Evolutionary conservation across 2,797 vertebrate species (phyloP).

Genomic region (Acanthornis magna): DNA sequence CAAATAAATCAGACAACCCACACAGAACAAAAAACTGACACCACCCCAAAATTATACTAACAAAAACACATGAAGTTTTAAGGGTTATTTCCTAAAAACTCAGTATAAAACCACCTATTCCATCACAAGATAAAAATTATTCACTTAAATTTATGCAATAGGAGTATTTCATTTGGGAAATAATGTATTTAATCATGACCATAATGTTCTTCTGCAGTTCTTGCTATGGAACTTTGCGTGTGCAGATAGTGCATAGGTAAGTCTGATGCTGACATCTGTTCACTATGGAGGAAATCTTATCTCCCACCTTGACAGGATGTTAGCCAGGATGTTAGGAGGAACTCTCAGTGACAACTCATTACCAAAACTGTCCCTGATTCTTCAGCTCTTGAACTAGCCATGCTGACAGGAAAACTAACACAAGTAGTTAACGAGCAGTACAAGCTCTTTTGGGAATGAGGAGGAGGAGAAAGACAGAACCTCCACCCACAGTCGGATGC

Average conservation of each 20-base stretch:
- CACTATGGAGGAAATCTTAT: neutral
- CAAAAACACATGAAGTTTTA: neutral
- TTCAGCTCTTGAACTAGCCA: neutral
- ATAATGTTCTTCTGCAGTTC: neutral
- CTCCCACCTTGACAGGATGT: neutral
- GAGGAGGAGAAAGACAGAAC: neutral
- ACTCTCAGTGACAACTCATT: neutral
- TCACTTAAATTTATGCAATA: neutral
- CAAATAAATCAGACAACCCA: neutral
- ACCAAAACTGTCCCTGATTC: neutral
- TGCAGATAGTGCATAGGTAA: neutral
- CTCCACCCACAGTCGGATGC: neutral
- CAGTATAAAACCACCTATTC: neutral
- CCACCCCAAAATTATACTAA: neutral
- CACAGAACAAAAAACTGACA: neutral
- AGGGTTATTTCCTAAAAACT: neutral
- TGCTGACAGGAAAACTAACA: neutral
- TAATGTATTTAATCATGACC: neutral
- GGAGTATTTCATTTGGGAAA: neutral
- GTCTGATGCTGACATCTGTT: neutral
- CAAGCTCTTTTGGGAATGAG: accelerated
- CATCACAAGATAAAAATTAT: neutral
- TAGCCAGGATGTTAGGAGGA: neutral
- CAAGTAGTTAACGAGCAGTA: neutral
- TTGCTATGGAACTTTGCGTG: neutral